Evolutionary conservation across 1,140 invertebrate species (phyloP), one percentile per base, ranked within the genome.

Genomic region (Phortica variegata): DNA sequence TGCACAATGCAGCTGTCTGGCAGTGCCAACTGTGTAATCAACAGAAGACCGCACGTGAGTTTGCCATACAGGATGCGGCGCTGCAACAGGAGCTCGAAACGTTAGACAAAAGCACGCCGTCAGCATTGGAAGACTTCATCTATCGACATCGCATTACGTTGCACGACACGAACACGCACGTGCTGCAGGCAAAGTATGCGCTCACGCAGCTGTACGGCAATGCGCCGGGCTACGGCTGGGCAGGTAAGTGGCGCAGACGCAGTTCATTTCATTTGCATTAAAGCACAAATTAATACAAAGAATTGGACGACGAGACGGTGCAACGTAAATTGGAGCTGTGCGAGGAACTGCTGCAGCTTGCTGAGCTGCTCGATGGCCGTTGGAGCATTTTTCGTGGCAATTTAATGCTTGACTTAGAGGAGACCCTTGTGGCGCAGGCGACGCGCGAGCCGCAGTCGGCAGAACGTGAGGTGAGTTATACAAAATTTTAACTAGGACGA

Each of bases 161-260:
- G 20, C 84, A 86, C 71, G 79, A 82, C 8, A 82, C 77, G 23
- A 87, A 88, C 54, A 83, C 81, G 55, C 80, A 86, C 51, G 70
- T 84, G 2, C 71, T 86, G n/a, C 80, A 85, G 61, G 80, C 84
- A 2, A 87, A 87, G 68, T 80, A 85, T 52, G 81, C 83, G 1
- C 73, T 87, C 15, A 77, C 80, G 16, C 84, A 87, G 62, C 76
- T 87, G 49, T 86, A 87, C 72, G 85, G 83, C 18, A 83, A 80
- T 65, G 73, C 79, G 12, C 75, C 79, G 47, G 81, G 81, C 37
- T 84, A 77, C 50, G 58, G 60, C 0, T 71, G 83, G 43, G 63
- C 77, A 57, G 82, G 83, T 85, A 75, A 70, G 46, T 58, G 13
- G 10, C 26, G 8, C 23, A 26, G 10, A 26, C 33, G 23, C 23